Base-by-base conservation (phyloP, 2,113 vertebrate genomes). In the Phyllopteryx taeniolatus region DNA sequence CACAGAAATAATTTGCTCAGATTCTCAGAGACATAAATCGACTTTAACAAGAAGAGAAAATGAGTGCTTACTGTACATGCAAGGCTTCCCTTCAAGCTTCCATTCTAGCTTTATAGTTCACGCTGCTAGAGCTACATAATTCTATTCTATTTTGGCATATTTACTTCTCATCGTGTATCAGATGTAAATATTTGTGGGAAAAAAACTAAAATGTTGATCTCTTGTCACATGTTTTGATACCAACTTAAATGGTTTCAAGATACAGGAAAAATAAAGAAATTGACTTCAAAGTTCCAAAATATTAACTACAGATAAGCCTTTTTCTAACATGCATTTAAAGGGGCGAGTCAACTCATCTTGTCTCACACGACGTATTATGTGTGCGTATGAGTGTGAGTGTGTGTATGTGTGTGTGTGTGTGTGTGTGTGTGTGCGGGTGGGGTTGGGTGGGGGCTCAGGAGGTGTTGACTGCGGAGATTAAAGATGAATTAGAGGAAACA, bases 391-490 rank as follows among this genome's bases (percentile, higher is more conserved):
- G 27, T 27, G 27, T 27, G 27, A 27, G 27, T 27, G 27, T 27
- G 27, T 27, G 27, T 27, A 1, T 27, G 27, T 27, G 27, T 27
- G 27, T 27, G 27, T 27, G 1, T 27, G 27, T 27, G 27, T 27
- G 27, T 27, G 1, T 27, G 56, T 72, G 47, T 43, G 69, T 67
- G 44, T 73, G 72, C 22, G 60, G 27, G 27, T 27, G 27, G 27
- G 27, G 27, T 27, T 27, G 27, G 27, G 1, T 27, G 79, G 81
- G 67, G 67, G 76, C 83, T 88, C 79, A 79, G 80, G 82, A 89
- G 80, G 85, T 89, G 87, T 88, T 82, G 88, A 88, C 85, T 82
- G 68, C 51, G 65, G 79, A 87, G 86, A 88, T 89, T 90, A 89
- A 78, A 84, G 71, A 75, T 83, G 79, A 88, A 85, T 89, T 85